phyloP scores from a whole-genome alignment of 2,888 invertebrate species.

The Deilephila elpenor region DNA sequence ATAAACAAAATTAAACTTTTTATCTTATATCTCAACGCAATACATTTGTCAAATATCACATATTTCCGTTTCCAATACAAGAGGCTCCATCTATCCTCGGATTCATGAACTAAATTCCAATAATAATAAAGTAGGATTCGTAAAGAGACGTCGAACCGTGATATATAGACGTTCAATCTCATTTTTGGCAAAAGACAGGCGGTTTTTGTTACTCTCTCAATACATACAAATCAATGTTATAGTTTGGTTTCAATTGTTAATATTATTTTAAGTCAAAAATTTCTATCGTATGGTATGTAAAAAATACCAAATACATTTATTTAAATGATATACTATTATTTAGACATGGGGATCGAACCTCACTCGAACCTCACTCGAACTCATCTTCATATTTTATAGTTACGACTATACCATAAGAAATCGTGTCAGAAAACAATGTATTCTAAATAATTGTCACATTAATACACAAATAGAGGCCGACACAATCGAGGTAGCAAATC shows the following conservation, averaged over 20 bases:
- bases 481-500: constrained; percentile 6
- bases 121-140: constrained; percentile 13
- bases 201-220: not conserved
- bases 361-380: too few species aligned
- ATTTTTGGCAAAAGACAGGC: not conserved
- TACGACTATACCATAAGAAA: too few species aligned
- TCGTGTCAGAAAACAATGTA: too few species aligned
- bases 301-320: too few species aligned
- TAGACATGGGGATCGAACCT: too few species aligned
- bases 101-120: not conserved
- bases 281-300: too few species aligned
- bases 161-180: constrained; percentile 1
- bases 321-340: too few species aligned
- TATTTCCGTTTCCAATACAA: not conserved
- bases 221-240: not conserved
- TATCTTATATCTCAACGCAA: not conserved
- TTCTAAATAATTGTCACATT: too few species aligned
- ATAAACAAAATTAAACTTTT: too few species aligned
- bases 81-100: constrained; percentile 4
- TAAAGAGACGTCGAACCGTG: not conserved
- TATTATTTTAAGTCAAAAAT: not conserved
- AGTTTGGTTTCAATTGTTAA: not conserved
- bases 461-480: too few species aligned
- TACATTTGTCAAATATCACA: not conserved
- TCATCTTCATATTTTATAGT: too few species aligned